These are phyloP conservation scores for Bombylius major DNA, from an alignment of 2,888 invertebrate species.

Conservation along the genomic window DNA sequence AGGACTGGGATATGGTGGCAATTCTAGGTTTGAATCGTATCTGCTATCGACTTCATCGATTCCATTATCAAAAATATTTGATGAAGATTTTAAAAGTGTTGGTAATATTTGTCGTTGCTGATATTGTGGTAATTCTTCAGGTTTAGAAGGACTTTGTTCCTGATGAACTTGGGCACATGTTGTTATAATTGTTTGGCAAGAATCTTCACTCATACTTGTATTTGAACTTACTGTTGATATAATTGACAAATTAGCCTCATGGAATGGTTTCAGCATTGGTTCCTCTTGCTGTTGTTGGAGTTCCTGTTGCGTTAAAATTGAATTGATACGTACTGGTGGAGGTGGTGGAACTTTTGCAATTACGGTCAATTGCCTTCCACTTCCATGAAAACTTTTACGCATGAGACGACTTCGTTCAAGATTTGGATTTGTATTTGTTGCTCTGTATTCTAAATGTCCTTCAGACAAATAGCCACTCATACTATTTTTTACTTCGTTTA, in stretches of 20 bases:
- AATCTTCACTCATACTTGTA: conserved; percentile 36
- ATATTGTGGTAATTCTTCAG: conserved; percentile 26
- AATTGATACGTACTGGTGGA: conserved; percentile 76
- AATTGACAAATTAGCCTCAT: conserved; percentile 34
- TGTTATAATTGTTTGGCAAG: conserved; percentile 61
- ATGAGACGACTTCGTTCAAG: conserved; percentile 75
- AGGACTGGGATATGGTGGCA: conserved; percentile 73
- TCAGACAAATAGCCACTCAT: conserved; percentile 73
- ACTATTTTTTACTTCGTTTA: conserved; percentile 39
- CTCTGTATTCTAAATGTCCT: conserved; percentile 67
- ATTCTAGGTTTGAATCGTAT: conserved; percentile 38
- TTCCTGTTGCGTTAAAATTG: conserved; percentile 49
- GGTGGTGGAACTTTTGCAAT: conserved; percentile 76
- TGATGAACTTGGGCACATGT: conserved; percentile 71
- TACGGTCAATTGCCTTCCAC: conserved; percentile 67
- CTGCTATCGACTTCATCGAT: conserved; percentile 51
- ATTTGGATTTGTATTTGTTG: conserved; percentile 60
- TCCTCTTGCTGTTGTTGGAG: conserved; percentile 27
- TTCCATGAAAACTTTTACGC: conserved; percentile 81
- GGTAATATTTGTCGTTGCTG: not conserved
- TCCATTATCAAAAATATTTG: conserved; percentile 26
- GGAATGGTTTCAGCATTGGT: conserved; percentile 26
- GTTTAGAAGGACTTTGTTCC: conserved; percentile 57
- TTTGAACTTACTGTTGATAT: conserved; percentile 36
- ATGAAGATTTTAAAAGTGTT: not conserved